Evolutionary conservation across 2,113 vertebrate genomes (phyloP).

Genomic region (Oxyura jamaicensis): DNA sequence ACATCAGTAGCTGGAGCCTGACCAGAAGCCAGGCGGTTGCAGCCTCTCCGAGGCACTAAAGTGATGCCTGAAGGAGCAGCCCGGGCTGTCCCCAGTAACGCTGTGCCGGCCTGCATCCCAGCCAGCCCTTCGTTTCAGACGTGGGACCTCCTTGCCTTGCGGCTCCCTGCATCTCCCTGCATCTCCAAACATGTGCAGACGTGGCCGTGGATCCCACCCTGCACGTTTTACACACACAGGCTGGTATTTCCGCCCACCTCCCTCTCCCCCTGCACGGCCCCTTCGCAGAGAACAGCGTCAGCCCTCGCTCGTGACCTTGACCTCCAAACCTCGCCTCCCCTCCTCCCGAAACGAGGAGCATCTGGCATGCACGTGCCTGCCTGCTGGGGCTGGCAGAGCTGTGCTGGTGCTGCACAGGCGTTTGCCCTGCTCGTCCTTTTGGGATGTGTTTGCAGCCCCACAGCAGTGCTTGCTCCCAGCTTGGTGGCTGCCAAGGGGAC

Average conservation of each 20-base stretch:
- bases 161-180: not conserved
- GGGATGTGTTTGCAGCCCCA: rapidly evolving
- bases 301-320: not conserved
- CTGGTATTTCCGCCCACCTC: constrained; percentile 45
- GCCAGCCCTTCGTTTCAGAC: not conserved
- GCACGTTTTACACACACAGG: not conserved
- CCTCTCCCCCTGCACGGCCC: constrained; percentile 4
- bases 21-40: rapidly evolving
- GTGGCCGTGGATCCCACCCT: not conserved
- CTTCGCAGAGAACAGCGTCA: not conserved
- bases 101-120: not conserved
- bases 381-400: not conserved
- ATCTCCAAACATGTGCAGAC: not conserved
- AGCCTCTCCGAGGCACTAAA: rapidly evolving
- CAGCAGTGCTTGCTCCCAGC: not conserved
- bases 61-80: not conserved
- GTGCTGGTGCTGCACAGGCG: not conserved
- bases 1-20: rapidly evolving
- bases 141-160: not conserved
- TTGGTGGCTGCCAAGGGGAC: not conserved
- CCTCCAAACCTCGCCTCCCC: not conserved
- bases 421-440: rapidly evolving
- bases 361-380: constrained; percentile 46
- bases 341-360: not conserved
- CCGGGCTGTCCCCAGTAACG: rapidly evolving